Conservation (phyloP, 2,888 invertebrate genomes). For the Drosophila eohydei region DNA sequence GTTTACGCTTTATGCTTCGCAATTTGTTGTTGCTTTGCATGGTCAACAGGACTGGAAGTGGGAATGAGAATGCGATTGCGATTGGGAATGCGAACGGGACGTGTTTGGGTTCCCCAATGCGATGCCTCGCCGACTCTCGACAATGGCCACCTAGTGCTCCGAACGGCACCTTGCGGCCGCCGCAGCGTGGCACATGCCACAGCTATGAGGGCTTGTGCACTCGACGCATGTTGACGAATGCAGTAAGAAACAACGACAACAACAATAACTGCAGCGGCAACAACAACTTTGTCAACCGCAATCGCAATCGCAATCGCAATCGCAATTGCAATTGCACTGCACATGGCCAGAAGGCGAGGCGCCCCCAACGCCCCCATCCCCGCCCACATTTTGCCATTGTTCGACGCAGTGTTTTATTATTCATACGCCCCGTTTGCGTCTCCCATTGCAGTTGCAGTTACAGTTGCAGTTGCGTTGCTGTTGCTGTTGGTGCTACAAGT, state of each 20-base stretch:
- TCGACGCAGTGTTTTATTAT: slow-evolving; percentile 57
- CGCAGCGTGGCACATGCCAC: slow-evolving; percentile 10
- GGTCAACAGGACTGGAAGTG: not conserved
- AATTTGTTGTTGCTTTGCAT: slow-evolving; percentile 41
- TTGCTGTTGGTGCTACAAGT: slow-evolving; percentile 16
- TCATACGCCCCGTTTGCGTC: slow-evolving; percentile 39
- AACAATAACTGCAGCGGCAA: slow-evolving; percentile 20
- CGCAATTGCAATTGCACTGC: slow-evolving; percentile 40
- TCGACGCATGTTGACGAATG: slow-evolving; percentile 33
- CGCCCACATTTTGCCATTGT: slow-evolving; percentile 36
- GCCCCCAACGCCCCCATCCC: not conserved
- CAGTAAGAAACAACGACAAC: slow-evolving; percentile 10
- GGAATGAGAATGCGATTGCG: not conserved
- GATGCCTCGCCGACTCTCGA: slow-evolving; percentile 3
- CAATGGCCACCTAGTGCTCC: slow-evolving; percentile 23
- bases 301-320: slow-evolving; percentile 32
- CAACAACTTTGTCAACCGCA: slow-evolving; percentile 53
- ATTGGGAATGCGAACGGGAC: slow-evolving; percentile 10
- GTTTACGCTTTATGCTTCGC: slow-evolving; percentile 44
- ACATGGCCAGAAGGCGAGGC: slow-evolving; percentile 22
- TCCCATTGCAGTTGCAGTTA: slow-evolving; percentile 16
- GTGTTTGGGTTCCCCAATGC: slow-evolving; percentile 42
- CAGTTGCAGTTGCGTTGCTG: slow-evolving; percentile 19
- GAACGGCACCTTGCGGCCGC: slow-evolving; percentile 27
- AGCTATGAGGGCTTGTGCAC: slow-evolving; percentile 23